Conservation (phyloP, 2,797 vertebrate species). For the Sus cebifrons region DNA sequence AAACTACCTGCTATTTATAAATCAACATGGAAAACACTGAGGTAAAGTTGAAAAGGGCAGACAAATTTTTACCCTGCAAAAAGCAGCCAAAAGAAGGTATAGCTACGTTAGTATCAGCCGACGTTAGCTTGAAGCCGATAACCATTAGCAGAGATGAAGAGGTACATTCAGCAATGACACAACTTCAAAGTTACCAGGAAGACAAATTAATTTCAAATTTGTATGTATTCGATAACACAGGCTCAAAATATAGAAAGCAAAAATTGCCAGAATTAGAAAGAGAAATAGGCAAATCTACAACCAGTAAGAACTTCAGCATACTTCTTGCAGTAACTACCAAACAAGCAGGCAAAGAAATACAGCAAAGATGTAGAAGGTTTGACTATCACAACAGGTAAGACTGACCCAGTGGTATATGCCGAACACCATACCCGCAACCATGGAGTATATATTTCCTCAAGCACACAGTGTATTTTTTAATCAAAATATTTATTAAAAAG, state of each 20-base stretch:
- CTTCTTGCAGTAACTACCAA: not conserved
- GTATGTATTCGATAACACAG: not conserved
- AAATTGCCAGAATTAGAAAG: not conserved
- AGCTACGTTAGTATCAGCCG: not conserved
- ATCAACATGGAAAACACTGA: not conserved
- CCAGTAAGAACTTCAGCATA: not conserved
- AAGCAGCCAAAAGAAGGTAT: slow-evolving; percentile 7
- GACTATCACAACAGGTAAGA: not conserved
- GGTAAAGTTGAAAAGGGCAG: not conserved
- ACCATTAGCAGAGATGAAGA: not conserved
- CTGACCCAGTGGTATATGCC: not conserved
- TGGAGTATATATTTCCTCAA: not conserved
- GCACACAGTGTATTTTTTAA: not conserved
- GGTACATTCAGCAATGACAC: not conserved
- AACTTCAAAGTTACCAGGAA: not conserved
- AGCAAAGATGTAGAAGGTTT: not conserved
- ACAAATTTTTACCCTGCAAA: slow-evolving; percentile 13
- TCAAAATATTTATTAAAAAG: slow-evolving; percentile 42
- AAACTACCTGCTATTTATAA: slow-evolving; percentile 48
- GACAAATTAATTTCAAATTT: slow-evolving; percentile 33
- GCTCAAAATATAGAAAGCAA: slow-evolving; percentile 33
- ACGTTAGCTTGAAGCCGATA: not conserved
- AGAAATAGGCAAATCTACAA: not conserved
- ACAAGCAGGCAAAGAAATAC: not conserved
- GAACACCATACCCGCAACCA: not conserved